Percentiles rank a stretch among this genome's conserved stretches.
These are phyloP conservation scores for Ailuropoda melanoleuca DNA, from an alignment of 2,113 vertebrate species.

Conservation along the genomic window DNA sequence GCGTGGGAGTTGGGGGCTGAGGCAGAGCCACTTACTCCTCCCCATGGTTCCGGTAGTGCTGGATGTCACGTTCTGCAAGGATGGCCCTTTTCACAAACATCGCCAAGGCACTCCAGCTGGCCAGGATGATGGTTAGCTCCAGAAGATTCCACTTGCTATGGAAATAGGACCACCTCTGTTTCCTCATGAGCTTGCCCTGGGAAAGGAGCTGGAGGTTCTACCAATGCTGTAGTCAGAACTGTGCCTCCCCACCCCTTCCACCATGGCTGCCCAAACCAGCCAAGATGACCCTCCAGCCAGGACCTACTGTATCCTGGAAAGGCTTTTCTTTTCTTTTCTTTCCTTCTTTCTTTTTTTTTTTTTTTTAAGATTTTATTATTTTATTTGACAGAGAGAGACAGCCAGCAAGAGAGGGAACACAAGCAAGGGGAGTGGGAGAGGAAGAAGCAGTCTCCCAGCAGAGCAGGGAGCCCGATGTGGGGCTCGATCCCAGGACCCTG, in stretches of 20 bases:
- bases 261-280: not conserved
- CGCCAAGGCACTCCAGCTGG: slow-evolving; percentile 93
- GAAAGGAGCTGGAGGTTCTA: slow-evolving; percentile 49
- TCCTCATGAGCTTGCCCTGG: slow-evolving; percentile 91
- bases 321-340: not conserved
- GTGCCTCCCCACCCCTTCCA: fast-evolving
- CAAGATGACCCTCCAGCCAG: not conserved
- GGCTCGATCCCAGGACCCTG: too few species aligned
- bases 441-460: too few species aligned
- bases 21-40: slow-evolving; percentile 85
- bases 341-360: too few species aligned
- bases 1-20: not conserved
- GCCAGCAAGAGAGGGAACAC: too few species aligned
- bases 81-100: slow-evolving; percentile 93
- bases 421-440: too few species aligned
- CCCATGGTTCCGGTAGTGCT: slow-evolving; percentile 88
- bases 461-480: too few species aligned
- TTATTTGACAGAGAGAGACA: too few species aligned
- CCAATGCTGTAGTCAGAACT: not conserved
- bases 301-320: not conserved
- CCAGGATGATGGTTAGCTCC: slow-evolving; percentile 91
- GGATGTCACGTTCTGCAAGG: slow-evolving; percentile 89
- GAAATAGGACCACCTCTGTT: slow-evolving; percentile 91
- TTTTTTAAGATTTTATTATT: too few species aligned
- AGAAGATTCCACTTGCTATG: slow-evolving; percentile 93